These are phyloP conservation scores for Bradypus variegatus DNA, from an alignment of 2,797 vertebrate genomes.

Conservation along the genomic window DNA sequence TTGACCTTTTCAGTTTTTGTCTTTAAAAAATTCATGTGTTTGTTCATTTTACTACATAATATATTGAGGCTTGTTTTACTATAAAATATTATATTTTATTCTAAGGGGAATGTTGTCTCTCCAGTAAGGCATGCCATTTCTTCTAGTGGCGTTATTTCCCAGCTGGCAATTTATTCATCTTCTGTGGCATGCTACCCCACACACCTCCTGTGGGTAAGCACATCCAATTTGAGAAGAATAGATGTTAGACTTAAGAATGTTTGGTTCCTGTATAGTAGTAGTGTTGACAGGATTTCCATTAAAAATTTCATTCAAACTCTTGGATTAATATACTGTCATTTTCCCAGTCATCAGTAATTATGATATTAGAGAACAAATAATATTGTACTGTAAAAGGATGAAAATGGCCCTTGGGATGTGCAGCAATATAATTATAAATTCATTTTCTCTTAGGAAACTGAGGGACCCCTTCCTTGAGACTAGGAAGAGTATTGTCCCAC, in stretches of 20 bases:
- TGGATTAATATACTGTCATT: not conserved
- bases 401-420: not conserved
- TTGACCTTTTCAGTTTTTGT: not conserved
- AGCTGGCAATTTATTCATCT: not conserved
- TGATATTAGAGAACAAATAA: constrained; percentile 22
- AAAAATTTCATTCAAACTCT: not conserved
- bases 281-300: constrained; percentile 20
- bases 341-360: not conserved
- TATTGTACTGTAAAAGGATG: not conserved
- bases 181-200: not conserved
- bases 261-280: not conserved
- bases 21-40: not conserved
- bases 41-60: constrained; percentile 3
- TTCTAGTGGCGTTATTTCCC: not conserved
- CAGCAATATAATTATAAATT: not conserved
- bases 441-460: not conserved
- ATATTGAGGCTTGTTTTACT: not conserved
- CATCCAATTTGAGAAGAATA: not conserved
- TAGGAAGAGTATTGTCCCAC: not conserved
- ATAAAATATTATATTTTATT: constrained; percentile 1
- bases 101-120: not conserved
- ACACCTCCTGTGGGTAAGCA: not conserved
- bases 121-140: not conserved
- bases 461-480: not conserved
- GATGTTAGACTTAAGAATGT: not conserved